Evolutionary conservation across 1,140 invertebrate genomes (phyloP), one percentile per base, ranked within the genome.

Genomic region (Pseudomyrmex concolor): DNA sequence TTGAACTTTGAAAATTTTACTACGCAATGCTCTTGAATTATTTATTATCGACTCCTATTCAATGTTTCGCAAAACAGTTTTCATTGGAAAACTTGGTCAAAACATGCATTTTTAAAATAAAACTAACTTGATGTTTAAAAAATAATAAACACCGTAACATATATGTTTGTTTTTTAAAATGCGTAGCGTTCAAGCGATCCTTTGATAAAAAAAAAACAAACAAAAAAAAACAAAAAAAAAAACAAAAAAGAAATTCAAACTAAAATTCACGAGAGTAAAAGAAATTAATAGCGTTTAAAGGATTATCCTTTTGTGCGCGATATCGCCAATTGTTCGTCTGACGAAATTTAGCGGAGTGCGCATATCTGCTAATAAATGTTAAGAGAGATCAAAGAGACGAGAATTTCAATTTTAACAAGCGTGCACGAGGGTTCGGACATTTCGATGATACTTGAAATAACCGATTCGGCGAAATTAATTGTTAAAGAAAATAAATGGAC

Each of bases 331-430:
- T 62, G 48, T 25, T 67, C 73, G 48, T 45, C 17, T 17, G 13
- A 22, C 25, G 50, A 80, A 71, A 60, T 80, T 80, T 71, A 80
- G 54, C 43, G 12, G 48, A 19, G 76, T 34, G 67, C 10, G 57
- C 57, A 25, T 48, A 70, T 34, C 17, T 15, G 19, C 66, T 70
- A 70, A 78, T 70, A 59, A 78, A 34, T 59, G 34, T 45, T 70
- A 71, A 71, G n/a, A 70, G 34, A 80, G 66, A 80, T 80, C 66
- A 59, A 78, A 78, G 64, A 17, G 17, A 67, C 34, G 5, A 34
- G 34, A 34, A 34, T 34, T 34, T 34, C 34, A 34, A 57, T 77
- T 77, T 67, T n/a, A 71, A 71, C 25, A 12, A 12, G 50, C 2
- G 63, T 19, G 54, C 15, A 17, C 48, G 19, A 15, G 22, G 13